A percentile compares a stretch with the other conserved stretches of the same genome.
Conservation (phyloP, 1,140 invertebrate species). For the Ooceraea biroi region DNA sequence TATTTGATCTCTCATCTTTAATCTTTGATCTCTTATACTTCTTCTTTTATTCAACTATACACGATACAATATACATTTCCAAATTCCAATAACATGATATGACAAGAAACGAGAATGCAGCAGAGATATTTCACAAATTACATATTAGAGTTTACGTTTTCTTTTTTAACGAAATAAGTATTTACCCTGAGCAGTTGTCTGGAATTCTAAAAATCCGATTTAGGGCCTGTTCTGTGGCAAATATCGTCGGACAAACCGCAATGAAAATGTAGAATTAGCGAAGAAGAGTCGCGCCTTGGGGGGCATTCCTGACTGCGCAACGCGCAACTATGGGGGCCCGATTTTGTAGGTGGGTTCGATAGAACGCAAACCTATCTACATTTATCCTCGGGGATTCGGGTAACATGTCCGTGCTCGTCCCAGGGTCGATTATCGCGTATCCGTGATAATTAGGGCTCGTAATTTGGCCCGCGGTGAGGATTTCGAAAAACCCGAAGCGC, state of each 20-base stretch:
- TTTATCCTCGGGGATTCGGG: slow-evolving; percentile 60
- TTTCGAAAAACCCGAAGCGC: slow-evolving; percentile 63
- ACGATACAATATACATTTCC: neutral
- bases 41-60: neutral
- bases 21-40: too few species aligned
- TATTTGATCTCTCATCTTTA: too few species aligned
- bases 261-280: slow-evolving; percentile 60
- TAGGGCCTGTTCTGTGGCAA: slow-evolving; percentile 1
- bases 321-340: neutral
- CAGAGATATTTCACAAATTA: neutral
- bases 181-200: neutral
- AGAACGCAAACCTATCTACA: slow-evolving; percentile 19
- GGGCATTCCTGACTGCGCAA: slow-evolving; percentile 66
- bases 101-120: too few species aligned
- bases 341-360: slow-evolving; percentile 68
- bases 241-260: slow-evolving; percentile 22
- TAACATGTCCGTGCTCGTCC: slow-evolving; percentile 42
- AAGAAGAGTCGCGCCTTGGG: slow-evolving; percentile 49
- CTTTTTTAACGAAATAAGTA: neutral
- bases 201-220: slow-evolving; percentile 57
- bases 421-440: slow-evolving; percentile 26
- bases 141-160: neutral
- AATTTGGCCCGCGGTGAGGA: slow-evolving; percentile 73
- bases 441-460: slow-evolving; percentile 68
- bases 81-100: neutral